Percentiles rank a stretch among this genome's conserved stretches.
phyloP scores from a whole-genome alignment of 2,888 invertebrate genomes.

The Stratiomys singularior region DNA sequence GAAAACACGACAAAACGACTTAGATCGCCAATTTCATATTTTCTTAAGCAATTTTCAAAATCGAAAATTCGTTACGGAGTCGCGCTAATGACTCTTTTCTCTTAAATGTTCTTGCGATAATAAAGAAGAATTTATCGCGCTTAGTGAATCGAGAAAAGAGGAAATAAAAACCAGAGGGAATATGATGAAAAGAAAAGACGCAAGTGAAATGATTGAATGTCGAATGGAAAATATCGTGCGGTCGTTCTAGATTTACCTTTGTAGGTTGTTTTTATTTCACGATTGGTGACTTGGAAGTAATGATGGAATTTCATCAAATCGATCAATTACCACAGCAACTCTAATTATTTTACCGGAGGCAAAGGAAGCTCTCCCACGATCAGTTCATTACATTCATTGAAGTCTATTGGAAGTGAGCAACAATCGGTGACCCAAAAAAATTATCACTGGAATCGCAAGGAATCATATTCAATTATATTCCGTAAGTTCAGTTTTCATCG shows the following conservation, averaged over 20 bases:
- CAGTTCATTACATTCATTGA: background rate
- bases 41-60: background rate
- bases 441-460: background rate
- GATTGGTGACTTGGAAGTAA: too few relatives aligned
- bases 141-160: too few relatives aligned
- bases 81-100: background rate
- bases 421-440: background rate
- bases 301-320: background rate
- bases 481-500: background rate
- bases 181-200: background rate
- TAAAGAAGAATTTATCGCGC: too few relatives aligned
- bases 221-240: background rate
- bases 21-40: background rate
- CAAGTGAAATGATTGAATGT: background rate
- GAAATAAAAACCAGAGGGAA: background rate
- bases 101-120: background rate
- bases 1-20: background rate
- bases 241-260: too few relatives aligned
- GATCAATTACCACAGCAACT: conserved; percentile 3
- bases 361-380: conserved; percentile 16
- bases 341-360: background rate
- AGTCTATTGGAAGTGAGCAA: background rate
- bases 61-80: background rate
- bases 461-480: background rate
- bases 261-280: too few relatives aligned